Evolutionary conservation across 1,140 invertebrate genomes (phyloP), one percentile per base, ranked within the genome.

Genomic region (Plodia interpunctella): DNA sequence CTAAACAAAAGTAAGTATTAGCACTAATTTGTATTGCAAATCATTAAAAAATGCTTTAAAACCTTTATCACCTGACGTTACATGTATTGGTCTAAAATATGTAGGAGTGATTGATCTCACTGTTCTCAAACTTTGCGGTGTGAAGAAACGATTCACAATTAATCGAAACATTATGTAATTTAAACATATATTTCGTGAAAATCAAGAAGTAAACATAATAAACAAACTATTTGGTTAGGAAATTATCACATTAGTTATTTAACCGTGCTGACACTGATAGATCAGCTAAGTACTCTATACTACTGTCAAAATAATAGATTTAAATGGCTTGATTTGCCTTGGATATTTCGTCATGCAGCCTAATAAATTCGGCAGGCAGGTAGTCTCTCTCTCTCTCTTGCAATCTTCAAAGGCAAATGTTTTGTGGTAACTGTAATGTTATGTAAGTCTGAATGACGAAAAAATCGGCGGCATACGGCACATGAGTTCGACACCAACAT

Each of bases 1-100:
- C 91, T 91, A 64, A 59, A 78, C 15, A 80, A 58, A 53, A 61
- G 62, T 66, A 59, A 66, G 57, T 49, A 62, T 54, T 66, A 50
- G 19, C 38, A 57, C 55, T 52, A 61, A 53, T 54, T 55, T 62
- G n/a, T 0, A 52, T n/a, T 32, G 38, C 61, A 53, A 62, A 32
- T 44, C 18, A 25, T 58, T 15, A 51, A 55, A 57, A 63, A 60
- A 57, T 8, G 17, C 32, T 0, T 65, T 52, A 30, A 59, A 50
- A 65, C n/a, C 10, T 44, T 19, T 25, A 44, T 62, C 67, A 84
- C 80, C 73, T 72, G 74, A 10, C 20, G 79, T 75, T 55, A 73
- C 52, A 56, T 80, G 74, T 60, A 81, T 65, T 53, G 55, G 28
- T 57, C 72, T 71, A 25, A 60, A 72, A 60, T 66, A 55, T 50